Percentiles rank a stretch among this genome's conserved stretches.
These are phyloP conservation scores for Xerus inauris DNA, from an alignment of 2,113 vertebrate species.

Conservation along the genomic window DNA sequence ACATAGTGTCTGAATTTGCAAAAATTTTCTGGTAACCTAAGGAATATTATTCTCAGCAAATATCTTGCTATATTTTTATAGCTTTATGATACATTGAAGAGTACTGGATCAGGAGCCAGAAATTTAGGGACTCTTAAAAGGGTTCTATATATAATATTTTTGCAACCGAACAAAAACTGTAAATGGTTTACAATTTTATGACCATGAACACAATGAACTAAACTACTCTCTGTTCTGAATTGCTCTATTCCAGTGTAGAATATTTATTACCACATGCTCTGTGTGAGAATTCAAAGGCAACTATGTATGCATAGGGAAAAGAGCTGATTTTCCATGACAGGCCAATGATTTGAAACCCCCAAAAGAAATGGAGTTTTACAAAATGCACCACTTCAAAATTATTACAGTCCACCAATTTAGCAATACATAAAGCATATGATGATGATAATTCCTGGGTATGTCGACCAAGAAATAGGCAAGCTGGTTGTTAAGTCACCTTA, in stretches of 20 bases:
- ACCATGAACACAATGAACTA: constrained; percentile 47
- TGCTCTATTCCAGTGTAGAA: constrained; percentile 47
- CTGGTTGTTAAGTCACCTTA: constrained; percentile 70
- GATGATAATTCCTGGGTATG: constrained; percentile 77
- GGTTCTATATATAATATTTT: neutral
- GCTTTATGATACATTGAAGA: neutral
- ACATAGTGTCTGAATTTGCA: neutral
- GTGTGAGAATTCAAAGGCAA: constrained; percentile 69
- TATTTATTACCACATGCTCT: constrained; percentile 74
- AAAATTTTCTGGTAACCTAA: constrained; percentile 41
- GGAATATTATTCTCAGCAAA: constrained; percentile 21
- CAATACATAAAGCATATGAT: constrained; percentile 69
- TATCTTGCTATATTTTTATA: constrained; percentile 41
- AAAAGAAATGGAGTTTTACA: constrained; percentile 72
- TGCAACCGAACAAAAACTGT: constrained; percentile 36
- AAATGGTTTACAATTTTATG: constrained; percentile 33
- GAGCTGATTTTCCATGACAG: constrained; percentile 76
- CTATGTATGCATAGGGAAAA: constrained; percentile 69
- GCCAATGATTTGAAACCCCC: constrained; percentile 72
- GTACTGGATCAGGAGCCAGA: neutral
- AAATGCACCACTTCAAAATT: constrained; percentile 78
- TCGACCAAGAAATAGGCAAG: constrained; percentile 70
- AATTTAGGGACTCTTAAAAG: neutral
- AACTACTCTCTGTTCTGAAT: constrained; percentile 77
- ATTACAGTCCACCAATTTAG: constrained; percentile 77